These are phyloP conservation scores for Nipponacmea schrenckii DNA, from an alignment of 2,888 invertebrate species.

Conservation along the genomic window DNA sequence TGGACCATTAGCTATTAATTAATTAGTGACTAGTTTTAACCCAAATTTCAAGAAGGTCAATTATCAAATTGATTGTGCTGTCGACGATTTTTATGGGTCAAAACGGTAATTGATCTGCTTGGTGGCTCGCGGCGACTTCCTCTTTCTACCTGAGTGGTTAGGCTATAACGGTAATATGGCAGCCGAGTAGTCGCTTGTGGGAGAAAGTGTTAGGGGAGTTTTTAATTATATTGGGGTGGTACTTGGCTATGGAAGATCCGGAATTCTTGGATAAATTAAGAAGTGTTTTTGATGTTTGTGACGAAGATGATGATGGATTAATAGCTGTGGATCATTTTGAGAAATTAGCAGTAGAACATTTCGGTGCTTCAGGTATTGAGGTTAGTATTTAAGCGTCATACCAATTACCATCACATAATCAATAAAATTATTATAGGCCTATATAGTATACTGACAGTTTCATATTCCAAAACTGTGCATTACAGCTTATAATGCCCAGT, in stretches of 20 bases:
- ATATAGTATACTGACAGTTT: too few relatives aligned
- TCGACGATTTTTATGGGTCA: too few relatives aligned
- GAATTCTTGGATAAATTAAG: slow-evolving; percentile 51
- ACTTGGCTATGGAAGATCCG: slow-evolving; percentile 38
- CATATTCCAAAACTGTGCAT: too few relatives aligned
- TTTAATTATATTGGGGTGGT: slow-evolving; percentile 5
- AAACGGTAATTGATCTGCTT: too few relatives aligned
- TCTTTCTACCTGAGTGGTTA: not conserved
- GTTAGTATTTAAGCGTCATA: slow-evolving; percentile 23
- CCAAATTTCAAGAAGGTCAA: too few relatives aligned
- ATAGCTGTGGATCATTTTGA: slow-evolving; percentile 60
- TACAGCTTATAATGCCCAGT: too few relatives aligned
- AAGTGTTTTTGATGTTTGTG: slow-evolving; percentile 63
- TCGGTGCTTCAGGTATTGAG: slow-evolving; percentile 58
- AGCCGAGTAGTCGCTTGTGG: not conserved
- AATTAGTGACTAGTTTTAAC: too few relatives aligned
- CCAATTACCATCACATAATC: too few relatives aligned
- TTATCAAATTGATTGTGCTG: too few relatives aligned
- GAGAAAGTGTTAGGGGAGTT: not conserved
- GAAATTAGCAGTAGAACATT: slow-evolving; percentile 60
- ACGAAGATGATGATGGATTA: slow-evolving; percentile 60
- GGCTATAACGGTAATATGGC: slow-evolving; percentile 7
- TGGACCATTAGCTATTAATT: too few relatives aligned
- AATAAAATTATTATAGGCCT: too few relatives aligned
- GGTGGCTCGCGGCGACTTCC: not conserved